A percentile compares a stretch with the other conserved stretches of the same genome.
Evolutionary conservation across 1,140 invertebrate genomes (phyloP).

Genomic region (Stratiolaelaps scimitus): DNA sequence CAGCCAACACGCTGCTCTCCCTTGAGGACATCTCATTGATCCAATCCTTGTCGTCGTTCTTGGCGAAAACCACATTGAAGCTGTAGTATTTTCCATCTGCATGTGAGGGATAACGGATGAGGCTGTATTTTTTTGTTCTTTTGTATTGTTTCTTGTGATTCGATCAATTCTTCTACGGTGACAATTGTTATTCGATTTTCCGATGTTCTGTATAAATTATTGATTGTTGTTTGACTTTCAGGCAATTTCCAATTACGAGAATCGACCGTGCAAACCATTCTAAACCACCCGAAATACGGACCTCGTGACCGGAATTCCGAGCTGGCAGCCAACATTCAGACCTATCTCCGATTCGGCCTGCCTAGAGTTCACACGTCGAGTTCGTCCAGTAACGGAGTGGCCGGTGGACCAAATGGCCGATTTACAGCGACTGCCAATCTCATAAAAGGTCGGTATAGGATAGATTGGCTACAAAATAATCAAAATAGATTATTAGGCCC

Average conservation of each 20-base stretch:
- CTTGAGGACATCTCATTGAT: no score
- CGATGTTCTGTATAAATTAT: slow-evolving; percentile 39
- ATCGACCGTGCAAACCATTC: slow-evolving; percentile 79
- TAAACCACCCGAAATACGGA: slow-evolving; percentile 57
- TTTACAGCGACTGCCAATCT: slow-evolving; percentile 19
- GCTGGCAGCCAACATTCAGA: slow-evolving; percentile 71
- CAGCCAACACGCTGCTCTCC: no score
- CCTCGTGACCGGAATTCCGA: slow-evolving; percentile 53
- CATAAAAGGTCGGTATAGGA: background rate
- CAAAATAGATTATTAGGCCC: no score
- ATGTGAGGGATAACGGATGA: no score
- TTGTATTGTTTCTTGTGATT: no score
- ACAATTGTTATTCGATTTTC: no score
- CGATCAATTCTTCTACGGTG: no score
- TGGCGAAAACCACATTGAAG: no score
- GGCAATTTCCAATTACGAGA: slow-evolving; percentile 82
- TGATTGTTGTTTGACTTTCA: background rate
- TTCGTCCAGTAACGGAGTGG: background rate
- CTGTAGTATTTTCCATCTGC: no score
- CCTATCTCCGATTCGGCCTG: slow-evolving; percentile 79
- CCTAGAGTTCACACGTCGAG: slow-evolving; percentile 52
- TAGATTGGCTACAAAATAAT: background rate
- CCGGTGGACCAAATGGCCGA: background rate
- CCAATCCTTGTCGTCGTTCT: no score
- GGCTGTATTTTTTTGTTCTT: no score